These are phyloP conservation scores for Scaptomyza cyrtandrae DNA, from an alignment of 2,888 invertebrate species.

Conservation along the genomic window DNA sequence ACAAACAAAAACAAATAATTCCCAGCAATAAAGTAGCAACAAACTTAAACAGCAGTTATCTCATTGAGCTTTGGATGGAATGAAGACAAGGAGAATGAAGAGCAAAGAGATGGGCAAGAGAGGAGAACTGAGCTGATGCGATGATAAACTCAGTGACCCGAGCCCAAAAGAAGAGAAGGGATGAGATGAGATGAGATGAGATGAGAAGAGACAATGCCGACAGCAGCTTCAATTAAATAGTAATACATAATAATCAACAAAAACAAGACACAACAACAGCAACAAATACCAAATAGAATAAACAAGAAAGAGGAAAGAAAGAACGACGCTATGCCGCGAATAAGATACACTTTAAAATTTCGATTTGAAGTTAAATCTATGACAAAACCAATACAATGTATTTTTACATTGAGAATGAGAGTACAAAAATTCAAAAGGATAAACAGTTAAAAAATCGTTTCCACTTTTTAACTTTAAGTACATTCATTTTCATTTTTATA, in stretches of 20 bases:
- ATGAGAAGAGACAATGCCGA: conserved; percentile 36
- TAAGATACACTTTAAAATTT: conserved; percentile 5
- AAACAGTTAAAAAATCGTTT: no score
- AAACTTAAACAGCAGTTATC: conserved; percentile 1
- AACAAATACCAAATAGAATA: neutral
- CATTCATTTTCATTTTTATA: no score
- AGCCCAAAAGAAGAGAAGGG: conserved; percentile 8
- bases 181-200: neutral
- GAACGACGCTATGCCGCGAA: neutral
- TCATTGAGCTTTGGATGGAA: neutral
- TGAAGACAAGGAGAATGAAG: neutral
- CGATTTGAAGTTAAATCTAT: no score
- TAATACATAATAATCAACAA: conserved; percentile 71
- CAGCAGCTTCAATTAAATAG: conserved; percentile 70
- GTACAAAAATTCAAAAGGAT: no score
- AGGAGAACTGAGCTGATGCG: conserved; percentile 10
- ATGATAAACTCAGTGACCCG: conserved; percentile 71
- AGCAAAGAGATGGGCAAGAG: neutral
- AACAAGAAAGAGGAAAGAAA: neutral
- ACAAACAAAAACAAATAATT: conserved; percentile 28
- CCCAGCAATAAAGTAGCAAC: conserved; percentile 23
- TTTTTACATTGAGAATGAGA: no score
- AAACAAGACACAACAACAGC: conserved; percentile 13
- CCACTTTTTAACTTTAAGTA: no score
- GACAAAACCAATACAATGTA: no score